Evolutionary conservation across 2,113 vertebrate species (phyloP).

Genomic region (Macquaria australasica): DNA sequence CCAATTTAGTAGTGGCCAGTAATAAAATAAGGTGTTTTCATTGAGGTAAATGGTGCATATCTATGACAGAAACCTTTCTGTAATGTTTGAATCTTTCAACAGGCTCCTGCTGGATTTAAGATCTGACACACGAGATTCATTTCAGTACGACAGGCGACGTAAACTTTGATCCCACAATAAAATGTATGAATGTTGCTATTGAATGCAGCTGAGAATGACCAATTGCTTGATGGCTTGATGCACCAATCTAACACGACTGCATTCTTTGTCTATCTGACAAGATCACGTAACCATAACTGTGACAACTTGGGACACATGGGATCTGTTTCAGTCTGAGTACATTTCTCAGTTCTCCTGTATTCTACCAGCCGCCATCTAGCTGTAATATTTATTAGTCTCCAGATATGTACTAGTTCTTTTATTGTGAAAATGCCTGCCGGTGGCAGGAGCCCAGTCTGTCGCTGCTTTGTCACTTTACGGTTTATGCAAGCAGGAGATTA

Average conservation of each 20-base stretch:
- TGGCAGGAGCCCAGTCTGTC: constrained; percentile 27
- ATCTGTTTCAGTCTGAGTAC: constrained; percentile 23
- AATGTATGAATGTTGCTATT: constrained; percentile 39
- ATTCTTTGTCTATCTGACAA: constrained; percentile 29
- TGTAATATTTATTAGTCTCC: constrained; percentile 62
- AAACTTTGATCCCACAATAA: constrained; percentile 30
- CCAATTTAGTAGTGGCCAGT: constrained; percentile 53
- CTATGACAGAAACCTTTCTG: constrained; percentile 33
- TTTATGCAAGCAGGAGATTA: constrained; percentile 61
- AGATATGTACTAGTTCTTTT: constrained; percentile 40
- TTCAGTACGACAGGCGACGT: constrained; percentile 17
- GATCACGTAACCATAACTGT: constrained; percentile 32
- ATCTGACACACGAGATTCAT: constrained; percentile 9
- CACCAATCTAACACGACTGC: constrained; percentile 16
- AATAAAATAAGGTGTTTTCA: constrained; percentile 48
- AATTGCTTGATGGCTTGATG: constrained; percentile 42
- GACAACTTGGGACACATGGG: constrained; percentile 30
- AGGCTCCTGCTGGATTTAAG: constrained; percentile 36
- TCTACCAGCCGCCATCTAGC: constrained; percentile 36
- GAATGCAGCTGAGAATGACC: constrained; percentile 50
- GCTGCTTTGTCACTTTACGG: constrained; percentile 60
- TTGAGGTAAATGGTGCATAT: constrained; percentile 25
- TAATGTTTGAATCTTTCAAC: background rate
- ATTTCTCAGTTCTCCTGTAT: constrained; percentile 30
- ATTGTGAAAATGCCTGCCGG: constrained; percentile 40